These are phyloP conservation scores for Drosophila mauritiana DNA, from an alignment of 1,140 invertebrate species.

Conservation along the genomic window DNA sequence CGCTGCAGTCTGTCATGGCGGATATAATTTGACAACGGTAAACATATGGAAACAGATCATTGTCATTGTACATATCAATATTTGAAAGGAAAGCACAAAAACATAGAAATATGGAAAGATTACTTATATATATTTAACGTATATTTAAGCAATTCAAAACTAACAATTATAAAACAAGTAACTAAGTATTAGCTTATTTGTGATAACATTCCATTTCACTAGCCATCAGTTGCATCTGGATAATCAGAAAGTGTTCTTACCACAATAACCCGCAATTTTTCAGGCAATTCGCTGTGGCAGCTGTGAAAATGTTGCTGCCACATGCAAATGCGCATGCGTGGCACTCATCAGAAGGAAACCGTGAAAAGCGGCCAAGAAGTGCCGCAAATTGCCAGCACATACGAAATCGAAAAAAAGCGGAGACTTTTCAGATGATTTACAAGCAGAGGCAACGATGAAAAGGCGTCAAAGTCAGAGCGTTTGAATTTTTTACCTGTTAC, in stretches of 20 bases:
- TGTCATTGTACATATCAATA: background rate
- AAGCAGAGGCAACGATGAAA: conserved; percentile 15
- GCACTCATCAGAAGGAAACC: conserved; percentile 30
- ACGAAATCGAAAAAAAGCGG: background rate
- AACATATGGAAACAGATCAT: background rate
- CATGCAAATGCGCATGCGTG: conserved; percentile 75
- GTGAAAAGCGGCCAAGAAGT: conserved; percentile 16
- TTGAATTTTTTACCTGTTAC: conserved; percentile 55
- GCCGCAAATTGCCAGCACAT: conserved; percentile 24
- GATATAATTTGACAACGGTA: background rate
- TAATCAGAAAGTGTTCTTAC: background rate
- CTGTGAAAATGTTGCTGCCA: conserved; percentile 52
- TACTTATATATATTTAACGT: too few relatives aligned
- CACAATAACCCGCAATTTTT: background rate
- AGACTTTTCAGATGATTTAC: conserved; percentile 47
- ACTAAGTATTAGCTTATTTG: too few relatives aligned
- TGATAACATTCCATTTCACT: too few relatives aligned
- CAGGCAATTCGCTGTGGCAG: conserved; percentile 7
- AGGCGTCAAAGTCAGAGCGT: conserved; percentile 5
- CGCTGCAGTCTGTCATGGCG: conserved; percentile 24
- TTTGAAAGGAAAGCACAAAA: background rate
- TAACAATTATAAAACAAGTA: too few relatives aligned
- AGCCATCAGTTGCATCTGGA: too few relatives aligned
- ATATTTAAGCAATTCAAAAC: too few relatives aligned
- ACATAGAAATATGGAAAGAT: too few relatives aligned